Evolutionary conservation across 1,140 invertebrate genomes (phyloP).

Genomic region (Zaprionus nigranus): DNA sequence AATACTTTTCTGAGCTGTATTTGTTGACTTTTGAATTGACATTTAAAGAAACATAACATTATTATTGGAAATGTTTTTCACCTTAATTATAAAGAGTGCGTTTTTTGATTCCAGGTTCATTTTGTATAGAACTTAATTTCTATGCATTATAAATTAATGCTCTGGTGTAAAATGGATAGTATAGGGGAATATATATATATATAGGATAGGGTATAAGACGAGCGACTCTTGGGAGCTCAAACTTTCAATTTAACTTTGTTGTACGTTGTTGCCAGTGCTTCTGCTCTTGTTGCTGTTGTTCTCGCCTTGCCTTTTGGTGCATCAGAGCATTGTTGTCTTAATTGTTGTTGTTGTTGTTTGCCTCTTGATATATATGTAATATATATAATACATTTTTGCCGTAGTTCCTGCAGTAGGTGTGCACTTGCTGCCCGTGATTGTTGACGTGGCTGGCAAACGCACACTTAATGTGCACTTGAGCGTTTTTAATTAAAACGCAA

Average conservation of each 20-base stretch:
- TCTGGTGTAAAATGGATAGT: not conserved
- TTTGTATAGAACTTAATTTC: not conserved
- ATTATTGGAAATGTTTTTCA: no score
- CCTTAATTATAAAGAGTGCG: no score
- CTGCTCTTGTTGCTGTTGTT: constrained; percentile 39
- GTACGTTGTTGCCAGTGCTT: constrained; percentile 23
- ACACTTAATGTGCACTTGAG: constrained; percentile 82
- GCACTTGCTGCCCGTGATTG: constrained; percentile 53
- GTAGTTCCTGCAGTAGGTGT: constrained; percentile 35
- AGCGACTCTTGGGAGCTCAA: not conserved
- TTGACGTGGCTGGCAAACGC: constrained; percentile 74
- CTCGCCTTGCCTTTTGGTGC: constrained; percentile 45
- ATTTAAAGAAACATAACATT: no score
- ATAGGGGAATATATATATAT: no score
- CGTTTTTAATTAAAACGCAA: constrained; percentile 81
- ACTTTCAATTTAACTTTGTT: constrained; percentile 41
- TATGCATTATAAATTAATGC: not conserved
- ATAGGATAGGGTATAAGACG: not conserved
- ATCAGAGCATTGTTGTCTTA: constrained; percentile 67
- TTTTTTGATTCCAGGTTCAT: no score
- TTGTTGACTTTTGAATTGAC: not conserved
- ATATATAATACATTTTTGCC: constrained; percentile 15
- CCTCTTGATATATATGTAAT: constrained; percentile 14
- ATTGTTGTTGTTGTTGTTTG: constrained; percentile 59
- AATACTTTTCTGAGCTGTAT: not conserved